phyloP scores from a whole-genome alignment of 2,888 invertebrate species.

The Pyrrhia umbra region DNA sequence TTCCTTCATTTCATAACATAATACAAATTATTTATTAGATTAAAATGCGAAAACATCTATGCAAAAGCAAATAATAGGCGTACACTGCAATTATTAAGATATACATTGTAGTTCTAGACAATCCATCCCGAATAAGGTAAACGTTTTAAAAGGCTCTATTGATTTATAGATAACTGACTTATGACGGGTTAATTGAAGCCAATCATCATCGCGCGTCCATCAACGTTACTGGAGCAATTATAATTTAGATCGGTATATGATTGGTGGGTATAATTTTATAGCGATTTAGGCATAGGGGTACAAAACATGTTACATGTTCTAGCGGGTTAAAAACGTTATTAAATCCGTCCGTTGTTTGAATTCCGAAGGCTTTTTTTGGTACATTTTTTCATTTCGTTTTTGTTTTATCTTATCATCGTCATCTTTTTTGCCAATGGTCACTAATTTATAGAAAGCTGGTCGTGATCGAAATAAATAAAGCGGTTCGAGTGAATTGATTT shows the following conservation, averaged over 20 bases:
- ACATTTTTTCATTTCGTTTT: background rate
- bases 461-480: background rate
- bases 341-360: constrained; percentile 31
- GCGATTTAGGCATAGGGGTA: constrained; percentile 53
- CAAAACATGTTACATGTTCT: constrained; percentile 45
- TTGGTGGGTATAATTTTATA: constrained; percentile 64
- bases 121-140: constrained; percentile 42
- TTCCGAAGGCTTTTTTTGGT: constrained; percentile 27
- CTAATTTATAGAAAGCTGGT: too few species aligned
- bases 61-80: background rate
- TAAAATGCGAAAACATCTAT: background rate
- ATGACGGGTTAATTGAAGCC: constrained; percentile 76
- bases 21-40: too few species aligned
- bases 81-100: constrained; percentile 11
- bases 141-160: constrained; percentile 61
- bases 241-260: constrained; percentile 62
- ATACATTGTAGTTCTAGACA: constrained; percentile 11
- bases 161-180: constrained; percentile 74
- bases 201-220: constrained; percentile 69
- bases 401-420: background rate
- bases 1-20: too few species aligned
- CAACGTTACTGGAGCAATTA: constrained; percentile 56
- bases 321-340: constrained; percentile 25
- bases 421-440: too few species aligned
- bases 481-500: background rate